Evolutionary conservation across 2,797 vertebrate species (phyloP).

Genomic region (Carcharodon carcharias): DNA sequence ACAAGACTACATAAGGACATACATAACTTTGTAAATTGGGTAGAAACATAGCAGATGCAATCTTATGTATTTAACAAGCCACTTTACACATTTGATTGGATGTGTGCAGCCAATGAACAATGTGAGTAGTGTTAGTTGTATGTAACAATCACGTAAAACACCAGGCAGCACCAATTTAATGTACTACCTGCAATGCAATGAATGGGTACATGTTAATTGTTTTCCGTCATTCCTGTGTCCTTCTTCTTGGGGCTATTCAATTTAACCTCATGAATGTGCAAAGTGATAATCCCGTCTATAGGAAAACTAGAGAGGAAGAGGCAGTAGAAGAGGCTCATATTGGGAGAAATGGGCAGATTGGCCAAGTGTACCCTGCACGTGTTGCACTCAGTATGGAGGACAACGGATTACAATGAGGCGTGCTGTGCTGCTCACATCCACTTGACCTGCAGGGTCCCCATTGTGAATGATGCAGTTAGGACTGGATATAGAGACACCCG

Average conservation of each 20-base stretch:
- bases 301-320: too few species aligned
- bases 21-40: too few species aligned
- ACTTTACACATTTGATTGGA: background rate
- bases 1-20: too few species aligned
- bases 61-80: background rate
- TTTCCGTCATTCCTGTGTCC: background rate
- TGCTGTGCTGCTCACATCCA: background rate
- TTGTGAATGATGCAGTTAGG: background rate
- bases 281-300: background rate
- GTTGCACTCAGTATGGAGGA: slow-evolving; percentile 94
- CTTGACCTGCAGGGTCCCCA: background rate
- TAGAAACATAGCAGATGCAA: background rate
- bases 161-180: background rate
- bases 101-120: background rate
- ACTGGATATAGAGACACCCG: background rate
- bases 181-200: background rate
- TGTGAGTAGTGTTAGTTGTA: background rate
- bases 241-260: background rate
- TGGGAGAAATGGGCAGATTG: too few species aligned
- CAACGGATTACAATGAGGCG: slow-evolving; percentile 82
- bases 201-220: background rate
- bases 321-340: too few species aligned
- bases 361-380: slow-evolving; percentile 47
- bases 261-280: background rate
- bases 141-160: background rate